phyloP scores from a whole-genome alignment of 2,888 invertebrate genomes.

The Timandra comae region DNA sequence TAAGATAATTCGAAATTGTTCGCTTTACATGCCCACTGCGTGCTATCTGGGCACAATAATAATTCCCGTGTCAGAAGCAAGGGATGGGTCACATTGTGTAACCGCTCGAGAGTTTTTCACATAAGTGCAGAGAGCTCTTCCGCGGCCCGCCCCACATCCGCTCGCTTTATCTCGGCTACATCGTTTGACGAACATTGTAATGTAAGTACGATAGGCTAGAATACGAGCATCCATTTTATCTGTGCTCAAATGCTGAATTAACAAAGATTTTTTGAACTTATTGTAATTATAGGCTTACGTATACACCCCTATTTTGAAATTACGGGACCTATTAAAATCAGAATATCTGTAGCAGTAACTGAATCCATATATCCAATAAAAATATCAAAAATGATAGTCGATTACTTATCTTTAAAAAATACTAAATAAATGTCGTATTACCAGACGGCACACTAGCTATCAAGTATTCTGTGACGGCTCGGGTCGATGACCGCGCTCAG shows the following conservation, averaged over 20 bases:
- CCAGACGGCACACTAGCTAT: too few relatives aligned
- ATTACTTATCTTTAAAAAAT: too few relatives aligned
- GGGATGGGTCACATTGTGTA: slow-evolving; percentile 11
- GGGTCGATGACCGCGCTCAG: too few relatives aligned
- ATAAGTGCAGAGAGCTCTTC: slow-evolving; percentile 21
- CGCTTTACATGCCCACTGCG: slow-evolving; percentile 12
- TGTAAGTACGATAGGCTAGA: slow-evolving; percentile 1
- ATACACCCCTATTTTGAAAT: too few relatives aligned
- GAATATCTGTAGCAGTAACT: too few relatives aligned
- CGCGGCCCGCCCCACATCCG: slow-evolving; percentile 31
- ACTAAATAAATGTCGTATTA: too few relatives aligned
- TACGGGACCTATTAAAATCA: too few relatives aligned
- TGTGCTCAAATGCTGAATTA: not conserved
- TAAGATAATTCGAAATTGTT: slow-evolving; percentile 18
- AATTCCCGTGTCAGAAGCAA: slow-evolving; percentile 6
- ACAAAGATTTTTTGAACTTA: too few relatives aligned
- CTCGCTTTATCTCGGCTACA: slow-evolving; percentile 34
- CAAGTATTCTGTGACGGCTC: too few relatives aligned
- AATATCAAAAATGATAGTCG: too few relatives aligned
- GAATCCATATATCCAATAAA: too few relatives aligned
- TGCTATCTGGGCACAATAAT: slow-evolving; percentile 9
- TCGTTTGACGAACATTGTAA: slow-evolving; percentile 27
- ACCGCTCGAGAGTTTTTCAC: slow-evolving; percentile 20
- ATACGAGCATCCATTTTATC: not conserved
- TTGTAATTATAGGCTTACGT: too few relatives aligned